Conservation (phyloP, 2,797 vertebrate genomes). For the Anguilla megastoma region DNA sequence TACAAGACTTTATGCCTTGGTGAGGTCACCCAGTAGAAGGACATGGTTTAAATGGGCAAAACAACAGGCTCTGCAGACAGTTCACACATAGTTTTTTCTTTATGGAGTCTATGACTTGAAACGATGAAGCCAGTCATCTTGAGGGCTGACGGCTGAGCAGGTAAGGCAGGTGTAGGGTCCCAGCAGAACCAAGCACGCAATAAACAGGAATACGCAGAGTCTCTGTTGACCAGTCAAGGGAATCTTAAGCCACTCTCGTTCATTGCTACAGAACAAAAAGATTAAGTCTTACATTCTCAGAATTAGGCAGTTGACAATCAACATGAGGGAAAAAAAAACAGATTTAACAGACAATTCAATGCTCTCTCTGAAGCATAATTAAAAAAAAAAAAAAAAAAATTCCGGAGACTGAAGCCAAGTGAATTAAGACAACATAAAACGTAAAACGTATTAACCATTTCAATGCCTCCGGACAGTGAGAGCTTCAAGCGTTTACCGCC, state of each 20-base stretch:
- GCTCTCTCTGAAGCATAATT: not conserved
- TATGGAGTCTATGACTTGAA: not conserved
- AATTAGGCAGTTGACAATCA: not conserved
- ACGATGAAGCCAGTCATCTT: not conserved
- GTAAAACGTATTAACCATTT: not conserved
- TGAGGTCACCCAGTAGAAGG: too few species aligned
- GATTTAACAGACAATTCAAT: not conserved
- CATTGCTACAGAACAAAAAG: not conserved
- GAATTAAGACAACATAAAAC: not conserved
- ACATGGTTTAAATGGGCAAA: not conserved
- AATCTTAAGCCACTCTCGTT: not conserved
- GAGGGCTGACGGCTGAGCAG: not conserved
- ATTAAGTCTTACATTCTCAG: not conserved
- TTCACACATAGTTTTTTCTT: not conserved
- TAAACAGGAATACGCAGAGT: not conserved
- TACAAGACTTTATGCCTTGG: not conserved
- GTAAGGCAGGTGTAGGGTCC: conserved; percentile 2
- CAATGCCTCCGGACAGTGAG: not conserved
- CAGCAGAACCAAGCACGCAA: not conserved
- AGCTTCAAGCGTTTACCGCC: conserved; percentile 2
- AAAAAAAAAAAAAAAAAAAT: too few species aligned
- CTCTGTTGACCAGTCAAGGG: not conserved
- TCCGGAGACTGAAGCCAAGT: too few species aligned
- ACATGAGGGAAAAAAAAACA: not conserved
- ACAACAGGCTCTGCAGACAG: not conserved